Conservation (phyloP, 2,113 vertebrate species). For the Pantherophis guttatus region DNA sequence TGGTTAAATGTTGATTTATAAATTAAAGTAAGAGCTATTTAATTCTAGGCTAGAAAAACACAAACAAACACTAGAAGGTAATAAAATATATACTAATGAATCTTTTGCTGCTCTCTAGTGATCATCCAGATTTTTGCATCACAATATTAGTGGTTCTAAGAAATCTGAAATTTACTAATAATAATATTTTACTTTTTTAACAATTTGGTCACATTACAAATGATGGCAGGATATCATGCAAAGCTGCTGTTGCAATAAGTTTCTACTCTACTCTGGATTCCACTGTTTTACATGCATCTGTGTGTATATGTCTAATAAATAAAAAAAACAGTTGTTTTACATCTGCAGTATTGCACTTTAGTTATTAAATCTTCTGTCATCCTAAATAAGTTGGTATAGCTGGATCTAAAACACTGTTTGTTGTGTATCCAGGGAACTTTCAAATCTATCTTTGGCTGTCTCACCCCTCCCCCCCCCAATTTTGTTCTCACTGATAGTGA, state of each 20-base stretch:
- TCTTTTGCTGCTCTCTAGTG: background rate
- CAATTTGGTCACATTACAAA: background rate
- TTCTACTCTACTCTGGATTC: background rate
- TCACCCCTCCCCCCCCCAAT: background rate
- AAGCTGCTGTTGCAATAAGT: background rate
- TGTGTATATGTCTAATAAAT: background rate
- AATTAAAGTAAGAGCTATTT: background rate
- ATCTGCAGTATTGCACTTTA: background rate
- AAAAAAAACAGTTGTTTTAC: background rate
- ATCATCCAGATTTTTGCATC: background rate
- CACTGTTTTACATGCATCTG: background rate
- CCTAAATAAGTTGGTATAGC: background rate
- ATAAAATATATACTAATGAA: background rate
- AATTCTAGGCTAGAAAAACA: background rate
- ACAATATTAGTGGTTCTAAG: background rate
- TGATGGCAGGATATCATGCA: background rate
- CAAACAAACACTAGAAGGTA: background rate
- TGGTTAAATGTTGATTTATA: background rate
- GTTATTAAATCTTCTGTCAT: background rate
- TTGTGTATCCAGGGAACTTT: background rate
- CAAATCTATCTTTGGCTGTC: background rate
- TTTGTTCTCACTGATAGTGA: background rate
- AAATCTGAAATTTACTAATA: background rate
- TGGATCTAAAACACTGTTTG: background rate
- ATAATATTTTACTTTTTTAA: background rate